Percentiles rank a stretch among this genome's conserved stretches.
Evolutionary conservation across 2,113 vertebrate species (phyloP).

Genomic region (Anolis sagrei): DNA sequence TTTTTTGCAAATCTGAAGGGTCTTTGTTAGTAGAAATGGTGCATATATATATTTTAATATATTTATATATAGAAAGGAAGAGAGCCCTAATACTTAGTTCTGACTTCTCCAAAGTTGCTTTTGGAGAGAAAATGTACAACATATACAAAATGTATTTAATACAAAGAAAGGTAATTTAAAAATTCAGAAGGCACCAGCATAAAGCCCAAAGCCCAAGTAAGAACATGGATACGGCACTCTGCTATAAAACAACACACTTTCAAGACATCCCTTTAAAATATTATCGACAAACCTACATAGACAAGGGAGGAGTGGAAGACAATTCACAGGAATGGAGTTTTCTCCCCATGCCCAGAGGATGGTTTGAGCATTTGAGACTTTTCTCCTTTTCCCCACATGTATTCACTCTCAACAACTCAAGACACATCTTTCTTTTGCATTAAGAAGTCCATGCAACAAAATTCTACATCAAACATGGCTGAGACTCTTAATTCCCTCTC

Average conservation of each 20-base stretch:
- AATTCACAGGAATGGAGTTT: conserved; percentile 55
- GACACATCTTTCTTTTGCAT: conserved; percentile 68
- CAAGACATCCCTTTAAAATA: conserved; percentile 61
- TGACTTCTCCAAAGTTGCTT: conserved; percentile 68
- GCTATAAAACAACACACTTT: conserved; percentile 66
- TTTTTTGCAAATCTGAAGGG: conserved; percentile 52
- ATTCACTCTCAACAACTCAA: conserved; percentile 68
- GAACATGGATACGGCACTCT: conserved; percentile 65
- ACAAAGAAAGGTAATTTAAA: conserved; percentile 67
- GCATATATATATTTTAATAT: conserved; percentile 50
- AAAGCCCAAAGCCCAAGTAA: conserved; percentile 63
- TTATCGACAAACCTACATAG: conserved; percentile 58
- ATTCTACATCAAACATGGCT: conserved; percentile 33
- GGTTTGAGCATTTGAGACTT: conserved; percentile 74
- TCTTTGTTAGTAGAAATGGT: conserved; percentile 66
- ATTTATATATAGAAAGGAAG: conserved; percentile 48
- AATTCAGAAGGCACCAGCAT: conserved; percentile 66
- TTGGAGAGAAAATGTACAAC: conserved; percentile 70
- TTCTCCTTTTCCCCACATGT: conserved; percentile 69
- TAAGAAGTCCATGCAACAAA: conserved; percentile 74
- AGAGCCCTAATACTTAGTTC: conserved; percentile 69
- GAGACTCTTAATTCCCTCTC: conserved; percentile 61
- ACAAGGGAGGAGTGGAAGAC: conserved; percentile 56
- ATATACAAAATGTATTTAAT: conserved; percentile 82
- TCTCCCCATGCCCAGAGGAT: conserved; percentile 71